Base-by-base conservation (phyloP, 2,888 invertebrate genomes). In the Xylophagus ater region DNA sequence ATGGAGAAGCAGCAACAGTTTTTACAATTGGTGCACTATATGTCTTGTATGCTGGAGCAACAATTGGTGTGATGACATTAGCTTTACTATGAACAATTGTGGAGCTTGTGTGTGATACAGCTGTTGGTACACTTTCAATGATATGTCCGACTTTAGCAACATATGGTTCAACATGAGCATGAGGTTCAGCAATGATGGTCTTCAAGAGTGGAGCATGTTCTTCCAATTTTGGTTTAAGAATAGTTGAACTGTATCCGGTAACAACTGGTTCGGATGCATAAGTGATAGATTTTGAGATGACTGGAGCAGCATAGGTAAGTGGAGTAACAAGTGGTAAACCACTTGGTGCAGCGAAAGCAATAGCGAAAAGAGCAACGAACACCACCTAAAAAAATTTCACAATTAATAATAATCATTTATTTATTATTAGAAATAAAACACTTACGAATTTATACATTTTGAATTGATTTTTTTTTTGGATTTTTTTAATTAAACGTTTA, bases 351-450 rank as follows among this genome's bases (percentile, higher is more conserved):
- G 65, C 65, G 36, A 59, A 54, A 26, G 59, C 62, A 33, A 58
- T 53, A 42, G 76, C 71, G 53, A 71, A 60, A 49, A 76, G 63
- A 65, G 73, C 73, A 59, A 72, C 73, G 62, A 77, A 68, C 67
- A 74, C 73, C 69, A 37, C 37, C 37, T 37, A 17, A 17, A 31
- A 10, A 23, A 23, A 23, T 13, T 29, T 23, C 6, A 12, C 10
- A 28, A 28, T 7, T 7, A 10, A 10, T n/a, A n/a, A 10, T 28
- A 28, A 12, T 28, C 10, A 10, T 4, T 9, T 15, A 14, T 17
- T 13, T 17, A 13, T 13, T 29, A 12, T 15, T 7, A 9, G 23
- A 23, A 23, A 23, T 23, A 13, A 12, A 13, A 4, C 18, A 34
- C 38, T 38, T 41, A 47, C 47, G 34, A 47, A 43, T 37, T 43